Evolutionary conservation across 1,140 invertebrate genomes (phyloP), one percentile per base, ranked within the genome.

Genomic region (Heliothis virescens): DNA sequence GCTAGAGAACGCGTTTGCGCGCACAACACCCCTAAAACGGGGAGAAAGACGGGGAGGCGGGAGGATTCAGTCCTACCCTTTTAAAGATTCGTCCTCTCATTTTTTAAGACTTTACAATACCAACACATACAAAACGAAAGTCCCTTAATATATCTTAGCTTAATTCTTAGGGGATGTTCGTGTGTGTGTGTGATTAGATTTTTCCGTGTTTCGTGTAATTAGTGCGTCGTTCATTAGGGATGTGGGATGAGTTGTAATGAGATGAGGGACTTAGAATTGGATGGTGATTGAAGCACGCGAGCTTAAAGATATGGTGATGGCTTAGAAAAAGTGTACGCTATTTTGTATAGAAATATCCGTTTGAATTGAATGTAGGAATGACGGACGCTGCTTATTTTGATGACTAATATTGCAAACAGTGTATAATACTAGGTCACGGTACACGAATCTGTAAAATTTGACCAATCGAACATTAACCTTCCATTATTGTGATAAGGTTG

Each of bases 61-160:
- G 82, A 62, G 73, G 72, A 89, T 88, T 91, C 92, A 94, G 92
- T 91, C 90, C 87, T 93, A 93, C 93, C 93, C 93, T 94, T 94
- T 94, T 90, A 93, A 93, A 93, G 93, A 93, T 93, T 94, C 88
- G 92, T 92, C 92, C 90, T 91, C 90, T 93, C 91, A 93, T 94
- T 94, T 94, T 41, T 94, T 94, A 93, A 94, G 93, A 94, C 91
- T 93, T 92, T 92, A 93, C 92, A 93, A 94, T 94, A 93, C 91
- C 84, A 90, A 90, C 89, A 90, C 90, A 88, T 75, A 92, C 83
- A 86, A 86, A 85, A 82, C 74, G n/a, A 26, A 47, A 48, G 48
- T 29, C 26, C 11, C 59, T 62, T 62, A 34, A 62, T 62, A 26
- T 2, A 62, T 69, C 48, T 48, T 48, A 21, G 79, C 87, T 90